Evolutionary conservation across 2,888 invertebrate genomes (phyloP).

Genomic region (Heliconius hortense): DNA sequence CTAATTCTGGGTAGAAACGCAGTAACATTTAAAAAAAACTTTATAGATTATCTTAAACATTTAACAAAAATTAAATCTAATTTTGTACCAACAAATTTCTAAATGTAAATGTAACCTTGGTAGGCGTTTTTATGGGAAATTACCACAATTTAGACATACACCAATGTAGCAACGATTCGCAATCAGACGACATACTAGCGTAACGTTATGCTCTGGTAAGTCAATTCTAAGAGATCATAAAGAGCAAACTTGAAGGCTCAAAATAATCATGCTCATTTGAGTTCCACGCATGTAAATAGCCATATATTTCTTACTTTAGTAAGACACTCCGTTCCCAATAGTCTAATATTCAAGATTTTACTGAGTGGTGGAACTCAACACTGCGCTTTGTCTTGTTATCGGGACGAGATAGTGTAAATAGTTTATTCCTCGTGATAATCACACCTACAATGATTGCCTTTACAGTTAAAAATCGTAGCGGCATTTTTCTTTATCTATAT

Average conservation of each 20-base stretch:
- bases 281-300: background rate
- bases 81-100: background rate
- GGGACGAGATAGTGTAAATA: too few species aligned
- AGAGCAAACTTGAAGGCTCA: slow-evolving; percentile 32
- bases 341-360: too few species aligned
- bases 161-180: slow-evolving; percentile 56
- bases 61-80: background rate
- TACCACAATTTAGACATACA: slow-evolving; percentile 71
- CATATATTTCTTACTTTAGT: too few species aligned
- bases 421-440: too few species aligned
- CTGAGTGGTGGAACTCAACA: too few species aligned
- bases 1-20: background rate
- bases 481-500: too few species aligned
- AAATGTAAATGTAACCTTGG: slow-evolving; percentile 56
- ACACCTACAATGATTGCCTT: too few species aligned
- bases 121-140: slow-evolving; percentile 58
- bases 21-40: background rate
- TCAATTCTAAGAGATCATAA: slow-evolving; percentile 35
- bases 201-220: slow-evolving; percentile 71
- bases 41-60: background rate
- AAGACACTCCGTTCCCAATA: too few species aligned
- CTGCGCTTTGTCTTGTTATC: too few species aligned
- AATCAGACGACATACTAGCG: slow-evolving; percentile 50
- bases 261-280: slow-evolving; percentile 14
- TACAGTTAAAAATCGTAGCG: too few species aligned